Evolutionary conservation across 1,140 invertebrate species (phyloP).

Genomic region (Oryctes rhinoceros): DNA sequence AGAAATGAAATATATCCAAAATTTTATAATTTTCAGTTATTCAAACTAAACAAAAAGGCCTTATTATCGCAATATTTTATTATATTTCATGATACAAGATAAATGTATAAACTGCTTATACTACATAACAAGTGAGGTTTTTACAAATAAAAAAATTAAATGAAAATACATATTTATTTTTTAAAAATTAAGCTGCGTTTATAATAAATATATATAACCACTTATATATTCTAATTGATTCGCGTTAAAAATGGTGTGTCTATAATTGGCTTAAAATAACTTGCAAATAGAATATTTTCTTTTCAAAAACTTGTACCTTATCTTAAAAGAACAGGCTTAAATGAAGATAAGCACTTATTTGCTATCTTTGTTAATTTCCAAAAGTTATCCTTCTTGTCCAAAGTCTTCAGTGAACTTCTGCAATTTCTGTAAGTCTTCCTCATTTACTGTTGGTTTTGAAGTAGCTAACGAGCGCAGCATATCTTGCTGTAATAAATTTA

Average conservation of each 20-base stretch:
- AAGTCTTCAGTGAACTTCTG: slow-evolving; percentile 98
- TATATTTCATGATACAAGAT: slow-evolving; percentile 32
- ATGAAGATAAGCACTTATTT: slow-evolving; percentile 5
- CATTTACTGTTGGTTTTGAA: slow-evolving; percentile 98
- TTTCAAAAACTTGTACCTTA: slow-evolving; percentile 17
- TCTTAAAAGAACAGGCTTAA: slow-evolving; percentile 7
- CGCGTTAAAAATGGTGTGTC: not conserved
- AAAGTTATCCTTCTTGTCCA: slow-evolving; percentile 93
- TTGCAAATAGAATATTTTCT: slow-evolving; percentile 11
- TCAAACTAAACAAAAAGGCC: slow-evolving; percentile 18
- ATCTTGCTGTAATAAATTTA: slow-evolving; percentile 75
- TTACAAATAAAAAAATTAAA: slow-evolving; percentile 36
- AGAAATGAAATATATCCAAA: slow-evolving; percentile 22
- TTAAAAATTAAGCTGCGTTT: slow-evolving; percentile 35
- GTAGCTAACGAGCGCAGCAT: slow-evolving; percentile 92
- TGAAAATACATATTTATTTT: slow-evolving; percentile 32
- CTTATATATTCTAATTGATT: slow-evolving; percentile 5
- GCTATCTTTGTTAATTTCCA: not conserved
- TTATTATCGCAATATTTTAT: slow-evolving; percentile 35
- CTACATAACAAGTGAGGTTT: slow-evolving; percentile 31
- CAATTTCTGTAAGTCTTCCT: slow-evolving; percentile 93
- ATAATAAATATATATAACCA: slow-evolving; percentile 33
- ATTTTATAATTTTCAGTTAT: slow-evolving; percentile 10
- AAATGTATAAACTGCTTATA: slow-evolving; percentile 34
- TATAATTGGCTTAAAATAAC: slow-evolving; percentile 24